These are phyloP conservation scores for Anarsia innoxiella DNA, from an alignment of 2,888 invertebrate genomes.

Conservation along the genomic window DNA sequence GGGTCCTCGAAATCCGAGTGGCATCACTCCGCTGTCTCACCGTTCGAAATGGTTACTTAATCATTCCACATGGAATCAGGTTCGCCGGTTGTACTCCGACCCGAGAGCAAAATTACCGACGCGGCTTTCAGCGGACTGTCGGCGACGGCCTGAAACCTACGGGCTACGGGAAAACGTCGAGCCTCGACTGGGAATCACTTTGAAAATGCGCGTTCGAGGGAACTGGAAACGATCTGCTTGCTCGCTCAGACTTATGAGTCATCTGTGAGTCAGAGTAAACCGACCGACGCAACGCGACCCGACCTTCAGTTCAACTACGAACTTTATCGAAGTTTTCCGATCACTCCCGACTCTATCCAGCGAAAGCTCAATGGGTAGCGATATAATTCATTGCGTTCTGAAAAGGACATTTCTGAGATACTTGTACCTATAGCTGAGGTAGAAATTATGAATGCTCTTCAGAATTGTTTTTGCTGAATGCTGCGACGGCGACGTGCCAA, in stretches of 20 bases:
- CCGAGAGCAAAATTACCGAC: constrained; percentile 29
- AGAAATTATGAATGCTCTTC: constrained; percentile 8
- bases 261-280: constrained; percentile 48
- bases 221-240: constrained; percentile 25
- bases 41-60: constrained; percentile 51
- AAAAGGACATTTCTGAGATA: constrained; percentile 48
- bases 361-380: constrained; percentile 64
- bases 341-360: constrained; percentile 34
- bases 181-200: constrained; percentile 61
- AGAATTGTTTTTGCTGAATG: constrained; percentile 4
- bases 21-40: constrained; percentile 26
- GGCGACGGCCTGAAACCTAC: no score
- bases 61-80: constrained; percentile 48
- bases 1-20: constrained; percentile 21
- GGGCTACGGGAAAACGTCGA: constrained; percentile 68
- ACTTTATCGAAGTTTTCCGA: constrained; percentile 40
- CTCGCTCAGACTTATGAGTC: constrained; percentile 42
- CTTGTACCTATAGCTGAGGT: constrained; percentile 10
- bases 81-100: constrained; percentile 27
- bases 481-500: constrained; percentile 6
- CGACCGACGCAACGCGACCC: constrained; percentile 21
- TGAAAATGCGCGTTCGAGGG: constrained; percentile 37
- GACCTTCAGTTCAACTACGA: constrained; percentile 24
- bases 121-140: constrained; percentile 54
- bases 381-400: constrained; percentile 50